Evolutionary conservation across 2,113 vertebrate species (phyloP).

Genomic region (Microcebus griseorufus): DNA sequence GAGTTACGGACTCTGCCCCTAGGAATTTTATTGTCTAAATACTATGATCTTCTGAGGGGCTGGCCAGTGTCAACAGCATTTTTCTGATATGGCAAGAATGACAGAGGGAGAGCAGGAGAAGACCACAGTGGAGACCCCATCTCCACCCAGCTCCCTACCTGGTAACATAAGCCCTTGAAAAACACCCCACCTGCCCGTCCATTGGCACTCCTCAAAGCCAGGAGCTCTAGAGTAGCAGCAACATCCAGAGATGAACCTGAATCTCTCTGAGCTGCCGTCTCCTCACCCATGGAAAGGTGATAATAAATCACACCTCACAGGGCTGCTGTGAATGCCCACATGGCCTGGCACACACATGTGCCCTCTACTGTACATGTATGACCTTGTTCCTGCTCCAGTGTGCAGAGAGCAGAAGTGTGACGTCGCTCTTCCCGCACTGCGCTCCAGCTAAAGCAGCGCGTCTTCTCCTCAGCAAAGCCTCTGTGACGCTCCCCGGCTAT

Average conservation of each 20-base stretch:
- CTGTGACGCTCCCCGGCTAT: neutral
- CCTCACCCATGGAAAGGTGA: neutral
- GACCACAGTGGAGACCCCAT: neutral
- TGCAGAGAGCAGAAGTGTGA: neutral
- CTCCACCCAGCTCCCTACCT: neutral
- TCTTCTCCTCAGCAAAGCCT: neutral
- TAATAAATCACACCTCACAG: neutral
- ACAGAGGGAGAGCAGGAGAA: neutral
- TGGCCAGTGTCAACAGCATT: neutral
- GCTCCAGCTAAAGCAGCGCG: neutral
- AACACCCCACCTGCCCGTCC: neutral
- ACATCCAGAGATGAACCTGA: neutral
- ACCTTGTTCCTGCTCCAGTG: neutral
- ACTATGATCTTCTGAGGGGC: neutral
- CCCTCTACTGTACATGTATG: neutral
- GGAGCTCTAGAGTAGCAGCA: neutral
- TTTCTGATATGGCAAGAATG: neutral
- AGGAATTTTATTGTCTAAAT: neutral
- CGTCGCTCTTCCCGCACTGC: neutral
- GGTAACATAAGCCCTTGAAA: neutral
- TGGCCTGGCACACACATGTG: accelerated
- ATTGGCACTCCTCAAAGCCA: neutral
- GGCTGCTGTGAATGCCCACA: neutral
- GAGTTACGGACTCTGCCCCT: neutral
- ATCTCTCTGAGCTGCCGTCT: neutral